Evolutionary conservation across 2,888 invertebrate genomes (phyloP).

Genomic region (Scaptomyza reducta): DNA sequence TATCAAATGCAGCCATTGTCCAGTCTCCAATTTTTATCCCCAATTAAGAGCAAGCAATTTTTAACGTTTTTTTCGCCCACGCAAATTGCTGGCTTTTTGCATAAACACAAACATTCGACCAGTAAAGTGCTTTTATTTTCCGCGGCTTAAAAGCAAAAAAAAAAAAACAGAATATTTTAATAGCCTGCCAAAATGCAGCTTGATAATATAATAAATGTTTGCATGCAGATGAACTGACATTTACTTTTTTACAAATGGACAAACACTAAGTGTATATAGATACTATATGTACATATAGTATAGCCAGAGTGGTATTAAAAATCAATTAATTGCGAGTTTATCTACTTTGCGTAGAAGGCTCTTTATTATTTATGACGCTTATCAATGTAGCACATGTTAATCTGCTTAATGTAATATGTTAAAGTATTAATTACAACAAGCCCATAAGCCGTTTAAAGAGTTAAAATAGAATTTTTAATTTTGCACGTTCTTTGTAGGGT

Average conservation of each 20-base stretch:
- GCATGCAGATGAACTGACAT: neutral
- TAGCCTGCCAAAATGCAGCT: neutral
- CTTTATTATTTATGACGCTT: neutral
- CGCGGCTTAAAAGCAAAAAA: neutral
- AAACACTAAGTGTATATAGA: neutral
- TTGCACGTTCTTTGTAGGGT: neutral
- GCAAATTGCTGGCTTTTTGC: conserved; percentile 19
- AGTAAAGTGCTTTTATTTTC: conserved; percentile 6
- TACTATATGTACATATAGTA: neutral
- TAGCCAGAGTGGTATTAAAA: neutral
- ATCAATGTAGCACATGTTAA: neutral
- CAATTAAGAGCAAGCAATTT: conserved; percentile 10
- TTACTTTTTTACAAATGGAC: neutral
- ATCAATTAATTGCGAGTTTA: neutral
- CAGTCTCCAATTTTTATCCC: conserved; percentile 4
- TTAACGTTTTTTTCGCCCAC: conserved; percentile 9
- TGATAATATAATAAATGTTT: neutral
- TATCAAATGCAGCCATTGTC: conserved; percentile 30
- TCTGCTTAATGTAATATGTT: neutral
- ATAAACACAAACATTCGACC: conserved; percentile 15
- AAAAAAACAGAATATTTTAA: conserved; percentile 12
- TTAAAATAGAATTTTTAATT: neutral
- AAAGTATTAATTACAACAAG: neutral
- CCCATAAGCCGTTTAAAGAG: neutral
- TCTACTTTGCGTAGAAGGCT: neutral